Percentiles rank a stretch among this genome's conserved stretches.
phyloP scores from a whole-genome alignment of 2,888 invertebrate genomes.

The Meganola albula region DNA sequence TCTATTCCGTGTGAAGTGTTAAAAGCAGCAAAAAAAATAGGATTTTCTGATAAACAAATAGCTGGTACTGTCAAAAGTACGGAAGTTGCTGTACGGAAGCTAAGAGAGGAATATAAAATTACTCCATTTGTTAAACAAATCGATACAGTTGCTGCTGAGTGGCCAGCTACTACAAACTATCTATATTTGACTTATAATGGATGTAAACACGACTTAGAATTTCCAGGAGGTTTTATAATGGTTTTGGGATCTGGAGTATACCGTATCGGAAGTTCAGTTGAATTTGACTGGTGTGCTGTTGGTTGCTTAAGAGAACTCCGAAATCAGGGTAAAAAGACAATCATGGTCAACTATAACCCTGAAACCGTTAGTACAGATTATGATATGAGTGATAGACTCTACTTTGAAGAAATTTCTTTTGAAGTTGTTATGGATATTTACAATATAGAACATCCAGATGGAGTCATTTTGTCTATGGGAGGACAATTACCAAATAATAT shows the following conservation, averaged over 20 bases:
- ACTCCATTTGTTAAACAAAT: slow-evolving; percentile 96
- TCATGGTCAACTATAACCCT: slow-evolving; percentile 99
- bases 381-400: slow-evolving; percentile 98
- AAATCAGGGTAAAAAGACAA: slow-evolving; percentile 91
- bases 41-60: slow-evolving; percentile 98
- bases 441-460: slow-evolving; percentile 93
- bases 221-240: slow-evolving; percentile 88
- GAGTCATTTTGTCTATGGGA: slow-evolving; percentile 98
- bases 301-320: slow-evolving; percentile 95
- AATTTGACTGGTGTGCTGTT: slow-evolving; percentile 99
- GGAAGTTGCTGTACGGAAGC: slow-evolving; percentile 87
- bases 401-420: slow-evolving; percentile 99
- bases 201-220: slow-evolving; percentile 86
- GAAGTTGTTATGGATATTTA: slow-evolving; percentile 99
- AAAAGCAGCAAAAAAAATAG: slow-evolving; percentile 91
- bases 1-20: slow-evolving; percentile 81
- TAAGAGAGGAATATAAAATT: slow-evolving; percentile 85
- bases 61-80: slow-evolving; percentile 91
- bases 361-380: slow-evolving; percentile 99
- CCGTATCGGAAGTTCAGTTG: slow-evolving; percentile 98
- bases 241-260: slow-evolving; percentile 98
- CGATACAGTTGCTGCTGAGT: slow-evolving; percentile 99
- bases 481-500: slow-evolving; percentile 99
- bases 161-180: slow-evolving; percentile 99
- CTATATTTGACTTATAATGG: slow-evolving; percentile 99